phyloP scores from a whole-genome alignment of 2,797 vertebrate species.

The Macrochelys suwanniensis region DNA sequence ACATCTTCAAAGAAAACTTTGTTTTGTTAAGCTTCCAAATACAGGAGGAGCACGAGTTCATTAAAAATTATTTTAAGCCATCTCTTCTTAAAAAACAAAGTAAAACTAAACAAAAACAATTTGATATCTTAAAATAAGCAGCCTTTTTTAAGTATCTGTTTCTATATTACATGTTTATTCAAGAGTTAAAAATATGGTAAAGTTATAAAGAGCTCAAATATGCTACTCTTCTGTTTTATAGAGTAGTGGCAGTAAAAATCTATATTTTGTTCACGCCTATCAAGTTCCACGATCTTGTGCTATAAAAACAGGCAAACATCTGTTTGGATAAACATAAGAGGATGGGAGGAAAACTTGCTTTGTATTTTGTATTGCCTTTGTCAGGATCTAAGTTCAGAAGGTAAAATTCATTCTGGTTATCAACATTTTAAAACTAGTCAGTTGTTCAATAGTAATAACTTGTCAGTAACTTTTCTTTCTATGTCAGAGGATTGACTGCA shows the following conservation, averaged over 20 bases:
- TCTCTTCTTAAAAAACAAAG: neutral
- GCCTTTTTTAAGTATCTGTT: slow-evolving; percentile 8
- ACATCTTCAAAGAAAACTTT: slow-evolving; percentile 7
- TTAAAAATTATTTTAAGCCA: neutral
- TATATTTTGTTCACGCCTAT: slow-evolving; percentile 32
- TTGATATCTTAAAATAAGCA: neutral
- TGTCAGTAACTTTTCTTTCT: slow-evolving; percentile 41
- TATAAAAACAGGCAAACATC: slow-evolving; percentile 44
- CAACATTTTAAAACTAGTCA: slow-evolving; percentile 2
- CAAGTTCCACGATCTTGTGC: neutral
- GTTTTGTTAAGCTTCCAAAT: slow-evolving; percentile 25
- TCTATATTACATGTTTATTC: neutral
- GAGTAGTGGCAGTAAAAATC: neutral
- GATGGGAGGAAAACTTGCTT: slow-evolving; percentile 8
- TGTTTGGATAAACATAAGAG: slow-evolving; percentile 18
- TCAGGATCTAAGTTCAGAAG: slow-evolving; percentile 15
- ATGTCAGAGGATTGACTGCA: neutral
- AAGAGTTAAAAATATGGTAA: slow-evolving; percentile 39
- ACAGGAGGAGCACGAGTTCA: neutral
- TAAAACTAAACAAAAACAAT: neutral
- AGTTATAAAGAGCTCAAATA: slow-evolving; percentile 11
- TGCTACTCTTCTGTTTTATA: slow-evolving; percentile 40
- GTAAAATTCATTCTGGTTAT: neutral
- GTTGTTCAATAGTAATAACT: slow-evolving; percentile 48
- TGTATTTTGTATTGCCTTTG: neutral